Conservation (phyloP, 2,888 invertebrate genomes). For the Watsonalla binaria region DNA sequence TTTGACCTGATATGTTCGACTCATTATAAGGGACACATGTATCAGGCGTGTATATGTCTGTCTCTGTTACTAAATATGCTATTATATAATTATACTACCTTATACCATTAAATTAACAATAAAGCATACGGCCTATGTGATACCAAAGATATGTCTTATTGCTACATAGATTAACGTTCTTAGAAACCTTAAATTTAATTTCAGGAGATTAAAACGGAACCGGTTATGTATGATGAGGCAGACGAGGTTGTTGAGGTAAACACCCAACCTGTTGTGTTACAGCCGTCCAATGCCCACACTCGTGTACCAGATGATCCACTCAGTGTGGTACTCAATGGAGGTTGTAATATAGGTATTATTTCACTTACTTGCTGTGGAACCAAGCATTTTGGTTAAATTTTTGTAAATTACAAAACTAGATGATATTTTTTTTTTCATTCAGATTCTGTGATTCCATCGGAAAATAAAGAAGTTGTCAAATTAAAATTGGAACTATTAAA, state of each 20-base stretch:
- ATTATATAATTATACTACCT: no score
- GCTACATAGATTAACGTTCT: no score
- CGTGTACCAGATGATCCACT: conserved; percentile 42
- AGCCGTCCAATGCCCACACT: conserved; percentile 8
- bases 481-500: conserved; percentile 57
- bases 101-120: no score
- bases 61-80: no score
- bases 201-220: conserved; percentile 53
- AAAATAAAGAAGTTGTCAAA: conserved; percentile 48
- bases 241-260: conserved; percentile 19
- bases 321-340: conserved; percentile 41
- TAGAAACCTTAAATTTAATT: conserved; percentile 9
- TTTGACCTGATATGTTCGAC: no score
- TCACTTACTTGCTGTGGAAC: not conserved
- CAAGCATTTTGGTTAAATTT: no score
- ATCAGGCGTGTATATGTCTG: no score
- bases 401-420: not conserved
- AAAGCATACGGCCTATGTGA: not conserved
- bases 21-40: no score
- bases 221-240: conserved; percentile 30
- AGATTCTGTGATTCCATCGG: conserved; percentile 36
- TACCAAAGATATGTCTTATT: conserved; percentile 1
- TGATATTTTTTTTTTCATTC: conserved; percentile 19
- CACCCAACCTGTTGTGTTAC: conserved; percentile 8
- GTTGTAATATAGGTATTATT: conserved; percentile 41